Conservation (phyloP, 35 echinoderm and acorn worm genomes). For the Chiridota heheva region DNA sequence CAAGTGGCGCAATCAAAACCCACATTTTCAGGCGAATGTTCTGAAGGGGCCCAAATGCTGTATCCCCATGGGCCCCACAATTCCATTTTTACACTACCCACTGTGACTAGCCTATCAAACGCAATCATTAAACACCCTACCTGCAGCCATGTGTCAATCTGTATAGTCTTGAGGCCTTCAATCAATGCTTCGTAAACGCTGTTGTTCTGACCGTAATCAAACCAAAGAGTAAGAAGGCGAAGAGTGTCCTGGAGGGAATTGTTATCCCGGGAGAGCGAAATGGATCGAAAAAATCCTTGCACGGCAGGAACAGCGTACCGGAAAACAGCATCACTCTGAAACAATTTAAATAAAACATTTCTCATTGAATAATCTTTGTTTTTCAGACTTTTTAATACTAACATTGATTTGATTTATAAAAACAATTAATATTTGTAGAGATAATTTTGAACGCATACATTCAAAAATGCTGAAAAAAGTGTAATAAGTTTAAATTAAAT, state of each 20-base stretch:
- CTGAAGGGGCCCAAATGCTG: no score
- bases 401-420: no score
- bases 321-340: constrained; percentile 52
- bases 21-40: no score
- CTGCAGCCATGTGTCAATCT: constrained; percentile 99
- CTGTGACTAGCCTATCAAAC: no score
- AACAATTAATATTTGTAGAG: no score
- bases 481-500: no score
- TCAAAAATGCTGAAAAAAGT: no score
- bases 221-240: constrained; percentile 94
- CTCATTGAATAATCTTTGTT: constrained; percentile 4
- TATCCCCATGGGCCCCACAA: no score
- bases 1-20: no score
- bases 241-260: constrained; percentile 83
- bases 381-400: no score
- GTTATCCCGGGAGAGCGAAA: constrained; percentile 74
- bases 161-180: constrained; percentile 92
- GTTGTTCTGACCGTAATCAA: constrained; percentile 89
- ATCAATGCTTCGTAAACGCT: constrained; percentile 91
- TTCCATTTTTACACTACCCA: no score
- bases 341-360: not conserved
- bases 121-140: constrained; percentile 75
- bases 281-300: constrained; percentile 94
- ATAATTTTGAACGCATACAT: no score
- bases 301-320: constrained; percentile 86